Conservation (phyloP, 2,113 vertebrate genomes). For the Melanocharis versteri region DNA sequence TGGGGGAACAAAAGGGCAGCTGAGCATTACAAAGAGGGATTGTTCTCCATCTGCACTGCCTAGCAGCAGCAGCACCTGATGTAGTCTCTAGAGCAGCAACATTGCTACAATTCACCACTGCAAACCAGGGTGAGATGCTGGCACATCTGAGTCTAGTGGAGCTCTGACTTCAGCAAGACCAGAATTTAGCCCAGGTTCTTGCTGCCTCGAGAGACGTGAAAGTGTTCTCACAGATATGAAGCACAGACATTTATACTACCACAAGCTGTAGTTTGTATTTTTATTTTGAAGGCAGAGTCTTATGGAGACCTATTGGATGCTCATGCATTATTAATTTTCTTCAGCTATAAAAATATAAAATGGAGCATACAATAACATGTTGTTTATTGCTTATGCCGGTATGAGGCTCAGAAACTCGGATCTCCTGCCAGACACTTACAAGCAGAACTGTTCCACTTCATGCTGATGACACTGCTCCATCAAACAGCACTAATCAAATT, state of each 20-base stretch:
- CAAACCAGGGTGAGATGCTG: constrained; percentile 7
- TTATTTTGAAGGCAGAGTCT: constrained; percentile 53
- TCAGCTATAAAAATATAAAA: constrained; percentile 65
- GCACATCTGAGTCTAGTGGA: neutral
- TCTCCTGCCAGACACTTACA: constrained; percentile 67
- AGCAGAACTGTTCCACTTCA: constrained; percentile 65
- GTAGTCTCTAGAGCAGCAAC: constrained; percentile 6
- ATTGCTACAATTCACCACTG: constrained; percentile 14
- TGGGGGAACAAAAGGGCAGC: neutral
- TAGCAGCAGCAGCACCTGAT: constrained; percentile 58
- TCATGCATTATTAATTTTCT: constrained; percentile 73
- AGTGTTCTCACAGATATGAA: neutral
- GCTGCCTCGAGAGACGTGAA: neutral
- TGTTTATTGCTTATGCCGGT: constrained; percentile 64
- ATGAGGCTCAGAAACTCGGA: constrained; percentile 54
- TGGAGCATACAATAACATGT: constrained; percentile 66
- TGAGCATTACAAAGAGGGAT: neutral
- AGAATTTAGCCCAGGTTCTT: constrained; percentile 12
- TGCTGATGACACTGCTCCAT: constrained; percentile 55
- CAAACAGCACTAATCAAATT: constrained; percentile 61
- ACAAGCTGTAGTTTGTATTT: constrained; percentile 37
- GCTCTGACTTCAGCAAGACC: constrained; percentile 18
- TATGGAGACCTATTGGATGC: constrained; percentile 52
- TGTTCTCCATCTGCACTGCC: constrained; percentile 32
- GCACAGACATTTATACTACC: constrained; percentile 26